Percentiles rank a stretch among this genome's conserved stretches.
Conservation (phyloP, 2,888 invertebrate genomes). For the Steinernema carpocapsae region DNA sequence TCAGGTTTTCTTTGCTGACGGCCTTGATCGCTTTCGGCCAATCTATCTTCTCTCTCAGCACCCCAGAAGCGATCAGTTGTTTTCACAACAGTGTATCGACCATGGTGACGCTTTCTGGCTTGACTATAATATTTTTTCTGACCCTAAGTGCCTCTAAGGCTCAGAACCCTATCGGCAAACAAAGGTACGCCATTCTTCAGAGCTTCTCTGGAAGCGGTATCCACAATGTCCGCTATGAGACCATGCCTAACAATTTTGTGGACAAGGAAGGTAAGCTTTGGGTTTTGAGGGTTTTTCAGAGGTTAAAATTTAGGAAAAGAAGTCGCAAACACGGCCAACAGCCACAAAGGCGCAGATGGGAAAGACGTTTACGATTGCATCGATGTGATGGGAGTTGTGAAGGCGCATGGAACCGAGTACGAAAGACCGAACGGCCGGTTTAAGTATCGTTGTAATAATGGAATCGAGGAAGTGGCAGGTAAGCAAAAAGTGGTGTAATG, state of each 20-base stretch:
- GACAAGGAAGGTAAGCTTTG: slow-evolving; percentile 31
- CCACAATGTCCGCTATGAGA: slow-evolving; percentile 36
- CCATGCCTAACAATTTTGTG: slow-evolving; percentile 36
- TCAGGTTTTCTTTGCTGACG: slow-evolving; percentile 20
- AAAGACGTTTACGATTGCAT: slow-evolving; percentile 37
- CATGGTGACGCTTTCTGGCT: background rate
- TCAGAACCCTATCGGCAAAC: background rate
- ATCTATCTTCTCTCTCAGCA: background rate
- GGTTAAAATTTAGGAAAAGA: slow-evolving; percentile 34
- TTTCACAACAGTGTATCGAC: background rate
- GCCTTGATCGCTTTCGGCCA: background rate
- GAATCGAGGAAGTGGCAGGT: slow-evolving; percentile 49
- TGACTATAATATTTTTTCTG: no score
- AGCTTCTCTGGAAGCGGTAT: background rate
- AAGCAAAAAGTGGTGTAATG: no score
- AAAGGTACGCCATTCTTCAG: slow-evolving; percentile 30
- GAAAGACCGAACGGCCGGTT: slow-evolving; percentile 48
- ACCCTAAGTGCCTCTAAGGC: background rate
- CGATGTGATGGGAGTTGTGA: slow-evolving; percentile 44
- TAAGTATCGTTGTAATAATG: slow-evolving; percentile 50
- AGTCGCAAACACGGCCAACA: slow-evolving; percentile 4
- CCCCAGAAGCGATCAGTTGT: background rate
- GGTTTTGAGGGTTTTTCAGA: no score
- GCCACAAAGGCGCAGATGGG: slow-evolving; percentile 16
- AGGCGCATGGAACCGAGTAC: slow-evolving; percentile 45